phyloP scores from a whole-genome alignment of 2,888 invertebrate species.

The Aporophyla nigra region DNA sequence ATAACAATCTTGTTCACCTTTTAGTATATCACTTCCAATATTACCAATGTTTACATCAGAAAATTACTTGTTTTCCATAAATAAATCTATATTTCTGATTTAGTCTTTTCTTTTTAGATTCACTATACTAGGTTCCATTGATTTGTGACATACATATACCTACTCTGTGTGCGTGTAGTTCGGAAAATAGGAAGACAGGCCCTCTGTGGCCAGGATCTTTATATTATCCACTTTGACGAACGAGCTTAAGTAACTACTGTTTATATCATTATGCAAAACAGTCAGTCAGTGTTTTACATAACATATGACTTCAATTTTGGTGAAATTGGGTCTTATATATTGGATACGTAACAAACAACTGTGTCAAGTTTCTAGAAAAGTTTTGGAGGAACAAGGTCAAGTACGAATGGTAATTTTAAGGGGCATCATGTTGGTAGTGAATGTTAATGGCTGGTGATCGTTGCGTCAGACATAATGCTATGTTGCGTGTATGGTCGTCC shows the following conservation, averaged over 20 bases:
- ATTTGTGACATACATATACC: too few relatives aligned
- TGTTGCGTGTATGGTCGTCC: conserved; percentile 60
- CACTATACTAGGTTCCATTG: too few relatives aligned
- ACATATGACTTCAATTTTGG: conserved; percentile 5
- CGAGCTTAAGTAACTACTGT: not conserved
- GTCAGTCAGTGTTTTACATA: not conserved
- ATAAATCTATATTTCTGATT: too few relatives aligned
- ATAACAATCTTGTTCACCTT: too few relatives aligned
- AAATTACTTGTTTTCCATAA: too few relatives aligned
- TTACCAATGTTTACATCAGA: too few relatives aligned
- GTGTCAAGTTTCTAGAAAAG: conserved; percentile 35
- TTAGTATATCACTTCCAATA: too few relatives aligned
- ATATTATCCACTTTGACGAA: not conserved
- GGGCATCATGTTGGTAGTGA: conserved; percentile 34
- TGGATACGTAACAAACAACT: conserved; percentile 14
- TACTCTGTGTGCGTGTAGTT: not conserved
- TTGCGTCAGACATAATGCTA: conserved; percentile 53
- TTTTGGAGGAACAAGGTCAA: conserved; percentile 52
- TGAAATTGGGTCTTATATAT: conserved; percentile 17
- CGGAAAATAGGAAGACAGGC: not conserved
- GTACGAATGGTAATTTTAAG: conserved; percentile 19
- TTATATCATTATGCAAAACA: not conserved
- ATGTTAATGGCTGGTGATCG: conserved; percentile 45
- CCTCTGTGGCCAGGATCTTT: not conserved
- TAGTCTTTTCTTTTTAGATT: too few relatives aligned